Conservation (phyloP, 2,888 invertebrate genomes). For the Oxyteleia sp. region DNA sequence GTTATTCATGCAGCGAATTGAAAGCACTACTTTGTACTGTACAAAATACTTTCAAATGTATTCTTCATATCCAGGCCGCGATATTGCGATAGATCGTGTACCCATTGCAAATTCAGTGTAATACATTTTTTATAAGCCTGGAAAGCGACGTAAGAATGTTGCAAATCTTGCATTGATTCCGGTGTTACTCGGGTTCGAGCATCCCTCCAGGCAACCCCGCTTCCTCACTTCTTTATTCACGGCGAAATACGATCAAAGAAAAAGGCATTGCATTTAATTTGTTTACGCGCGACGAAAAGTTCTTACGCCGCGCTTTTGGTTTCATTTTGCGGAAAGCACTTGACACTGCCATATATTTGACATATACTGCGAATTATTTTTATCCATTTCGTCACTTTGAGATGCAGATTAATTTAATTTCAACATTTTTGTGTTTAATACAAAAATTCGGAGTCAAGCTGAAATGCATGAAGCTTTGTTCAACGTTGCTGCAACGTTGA, state of each 20-base stretch:
- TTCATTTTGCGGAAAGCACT: too few relatives aligned
- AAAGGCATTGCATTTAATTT: too few relatives aligned
- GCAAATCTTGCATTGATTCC: conserved; percentile 49
- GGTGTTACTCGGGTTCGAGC: conserved; percentile 26
- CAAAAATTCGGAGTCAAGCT: too few relatives aligned
- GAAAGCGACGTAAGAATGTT: conserved; percentile 54
- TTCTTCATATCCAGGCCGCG: conserved; percentile 45
- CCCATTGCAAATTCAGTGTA: conserved; percentile 52
- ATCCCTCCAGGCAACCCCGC: background rate
- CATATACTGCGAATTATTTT: too few relatives aligned
- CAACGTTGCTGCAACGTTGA: too few relatives aligned
- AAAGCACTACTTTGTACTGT: conserved; percentile 35
- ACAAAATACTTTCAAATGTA: conserved; percentile 50
- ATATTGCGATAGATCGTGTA: conserved; percentile 52
- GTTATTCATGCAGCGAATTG: conserved; percentile 46
- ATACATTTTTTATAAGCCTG: conserved; percentile 60
- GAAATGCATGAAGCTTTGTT: too few relatives aligned
- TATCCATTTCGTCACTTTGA: too few relatives aligned
- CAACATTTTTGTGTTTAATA: too few relatives aligned
- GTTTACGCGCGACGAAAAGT: too few relatives aligned
- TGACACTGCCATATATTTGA: too few relatives aligned
- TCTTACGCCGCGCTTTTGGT: too few relatives aligned
- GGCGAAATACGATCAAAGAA: conserved; percentile 18
- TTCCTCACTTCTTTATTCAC: conserved; percentile 16
- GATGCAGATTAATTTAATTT: too few relatives aligned